Percentiles rank a stretch among this genome's conserved stretches.
These are phyloP conservation scores for Standfussiana lucernea DNA, from an alignment of 2,888 invertebrate species.

Conservation along the genomic window DNA sequence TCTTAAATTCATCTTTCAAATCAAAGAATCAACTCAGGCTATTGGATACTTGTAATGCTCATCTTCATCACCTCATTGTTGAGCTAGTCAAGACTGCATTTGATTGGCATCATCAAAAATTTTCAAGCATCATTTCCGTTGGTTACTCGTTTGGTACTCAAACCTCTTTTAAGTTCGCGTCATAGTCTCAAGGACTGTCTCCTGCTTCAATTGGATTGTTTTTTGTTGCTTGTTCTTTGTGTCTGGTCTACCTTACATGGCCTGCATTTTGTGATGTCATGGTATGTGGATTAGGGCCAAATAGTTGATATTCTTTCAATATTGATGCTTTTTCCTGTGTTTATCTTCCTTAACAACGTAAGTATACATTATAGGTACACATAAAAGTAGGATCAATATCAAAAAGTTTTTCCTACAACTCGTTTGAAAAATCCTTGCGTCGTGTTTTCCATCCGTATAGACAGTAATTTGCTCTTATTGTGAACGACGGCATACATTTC, in stretches of 20 bases:
- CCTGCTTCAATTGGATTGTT: conserved; percentile 32
- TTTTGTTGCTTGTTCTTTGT: conserved; percentile 45
- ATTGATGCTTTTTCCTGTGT: neutral
- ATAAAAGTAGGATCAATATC: conserved; percentile 5
- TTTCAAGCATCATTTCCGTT: conserved; percentile 18
- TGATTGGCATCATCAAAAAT: conserved; percentile 44
- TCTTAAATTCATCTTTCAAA: neutral
- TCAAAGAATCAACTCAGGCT: neutral
- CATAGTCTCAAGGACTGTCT: conserved; percentile 52
- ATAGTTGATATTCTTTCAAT: neutral
- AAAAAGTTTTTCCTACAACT: conserved; percentile 10
- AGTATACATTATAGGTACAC: neutral
- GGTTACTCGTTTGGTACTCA: conserved; percentile 20
- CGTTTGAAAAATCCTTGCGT: conserved; percentile 30
- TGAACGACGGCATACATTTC: conserved; percentile 40
- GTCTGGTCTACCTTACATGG: conserved; percentile 24
- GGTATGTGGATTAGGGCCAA: neutral
- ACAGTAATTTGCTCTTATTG: conserved; percentile 56
- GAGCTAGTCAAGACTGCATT: conserved; percentile 5
- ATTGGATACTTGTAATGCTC: neutral
- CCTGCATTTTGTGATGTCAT: conserved; percentile 1
- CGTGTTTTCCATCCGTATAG: conserved; percentile 25
- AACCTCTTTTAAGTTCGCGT: conserved; percentile 37
- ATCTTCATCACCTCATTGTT: neutral
- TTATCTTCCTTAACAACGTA: neutral